Base-by-base conservation (phyloP, 2,797 vertebrate genomes). In the Gastrophryne carolinensis region DNA sequence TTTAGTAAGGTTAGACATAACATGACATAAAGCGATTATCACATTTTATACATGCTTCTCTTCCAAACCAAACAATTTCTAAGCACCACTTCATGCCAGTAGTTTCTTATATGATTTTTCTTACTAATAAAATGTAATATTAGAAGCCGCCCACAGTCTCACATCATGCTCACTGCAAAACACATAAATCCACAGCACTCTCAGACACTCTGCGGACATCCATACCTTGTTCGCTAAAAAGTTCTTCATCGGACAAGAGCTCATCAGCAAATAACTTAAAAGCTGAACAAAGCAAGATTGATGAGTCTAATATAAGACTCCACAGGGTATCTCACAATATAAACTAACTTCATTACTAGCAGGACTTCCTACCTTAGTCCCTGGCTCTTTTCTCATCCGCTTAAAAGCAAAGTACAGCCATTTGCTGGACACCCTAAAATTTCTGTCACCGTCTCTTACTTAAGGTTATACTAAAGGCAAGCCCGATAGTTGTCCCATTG, bases 221-320 rank as follows among this genome's bases (percentile, higher is more conserved):
- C 32, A 77, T 77, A 77, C 67, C 67, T 77, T 29, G 66, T 26
- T 65, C 19, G 49, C 58, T 27, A 84, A 86, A 86, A 3, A 81
- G 80, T 82, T 93, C 92, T 71, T 86, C 91, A 54, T 94, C 95
- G 79, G 90, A 91, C 86, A 94, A 85, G 66, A 83, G 85, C 3
- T 93, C 93, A 81, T 91, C 94, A 80, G 92, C 94, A 80, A 83
- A 83, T 67, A 88, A 80, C 82, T 87, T 93, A 83, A 91, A 72
- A 41, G 84, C 96, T 97, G 93, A 66, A 85, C 72, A 81, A 91
- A 76, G 2, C 0, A 21, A 57, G 21, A 77, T 47, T 37, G 23
- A 41, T 26, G 44, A n/a, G 13, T 13, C 26, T 54, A 32, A 41
- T 66, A 35, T 12, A 32, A 44, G 2, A 62, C 44, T 27, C 70